Conservation (phyloP, 30 jellyfish, hydroid and myxozoan genomes). For the Mastigias papua region DNA sequence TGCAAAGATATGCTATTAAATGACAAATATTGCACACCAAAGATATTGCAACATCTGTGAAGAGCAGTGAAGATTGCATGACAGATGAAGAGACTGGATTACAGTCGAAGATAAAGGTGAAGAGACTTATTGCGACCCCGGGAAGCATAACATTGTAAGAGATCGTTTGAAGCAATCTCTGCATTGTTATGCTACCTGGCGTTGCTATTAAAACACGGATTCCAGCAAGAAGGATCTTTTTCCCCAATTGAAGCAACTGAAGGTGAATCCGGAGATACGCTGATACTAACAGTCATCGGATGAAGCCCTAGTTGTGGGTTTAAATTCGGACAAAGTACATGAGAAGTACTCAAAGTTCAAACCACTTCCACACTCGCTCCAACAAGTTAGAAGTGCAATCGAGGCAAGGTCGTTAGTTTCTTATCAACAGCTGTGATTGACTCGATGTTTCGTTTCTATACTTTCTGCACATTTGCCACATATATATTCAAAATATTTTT, state of each 20-base stretch:
- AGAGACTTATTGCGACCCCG: constrained; percentile 43
- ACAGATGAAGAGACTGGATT: too few species aligned
- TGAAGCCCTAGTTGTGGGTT: too few species aligned
- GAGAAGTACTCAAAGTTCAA: too few species aligned
- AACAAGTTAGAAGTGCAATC: background rate
- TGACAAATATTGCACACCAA: too few species aligned
- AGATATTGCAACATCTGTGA: too few species aligned
- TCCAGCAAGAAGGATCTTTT: too few species aligned
- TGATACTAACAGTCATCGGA: too few species aligned
- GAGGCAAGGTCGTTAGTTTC: background rate
- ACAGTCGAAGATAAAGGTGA: background rate
- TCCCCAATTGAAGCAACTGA: too few species aligned
- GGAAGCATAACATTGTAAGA: constrained; percentile 99
- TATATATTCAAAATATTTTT: background rate
- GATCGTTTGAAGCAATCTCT: constrained; percentile 84
- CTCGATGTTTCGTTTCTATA: background rate
- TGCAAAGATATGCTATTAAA: too few species aligned
- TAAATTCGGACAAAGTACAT: too few species aligned
- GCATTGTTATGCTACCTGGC: constrained; percentile 89
- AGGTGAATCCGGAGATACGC: too few species aligned
- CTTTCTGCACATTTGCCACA: background rate
- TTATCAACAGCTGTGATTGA: background rate
- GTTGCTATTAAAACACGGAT: background rate
- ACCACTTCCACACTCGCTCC: background rate
- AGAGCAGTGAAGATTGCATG: too few species aligned